Base-by-base conservation (phyloP, 2,888 invertebrate genomes). In the Aspidapion aeneum region DNA sequence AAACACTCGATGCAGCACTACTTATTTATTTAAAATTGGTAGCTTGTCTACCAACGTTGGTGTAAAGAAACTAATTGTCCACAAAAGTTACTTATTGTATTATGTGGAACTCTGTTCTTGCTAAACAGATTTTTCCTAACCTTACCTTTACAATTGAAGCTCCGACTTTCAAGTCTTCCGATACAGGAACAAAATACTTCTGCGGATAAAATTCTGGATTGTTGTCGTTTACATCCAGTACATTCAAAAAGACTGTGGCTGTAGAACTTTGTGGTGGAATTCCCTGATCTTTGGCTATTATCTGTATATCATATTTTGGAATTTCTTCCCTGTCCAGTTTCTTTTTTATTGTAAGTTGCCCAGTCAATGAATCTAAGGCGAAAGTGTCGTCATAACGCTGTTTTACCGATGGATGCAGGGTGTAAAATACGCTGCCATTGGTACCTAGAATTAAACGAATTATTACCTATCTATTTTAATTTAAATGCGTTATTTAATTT, bases 191-290 rank as follows among this genome's bases (percentile, higher is more conserved):
- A 75, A 94, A 90, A 79, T 97, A 97, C 74, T 88, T 86, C 75
- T 86, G 86, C 0, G 97, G 97, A 81, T 96, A 96, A 82, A 98
- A 96, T 73, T 89, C 86, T 0, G 97, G 97, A 72, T 87, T 86
- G 78, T 97, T 96, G 80, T 98, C 97, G 79, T 98, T 97, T 16
- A 94, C 87, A 80, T 97, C 97, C 65, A 89, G 82, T 18, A 98
- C 86, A 69, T 83, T 87, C 3, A 98, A 80, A 73, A 86, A 84
- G 58, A 98, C 89, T 0, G 94, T 93, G 7, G 95, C 94, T 0
- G 94, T 94, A 5, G 96, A 93, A 18, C 94, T 93, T 76, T 94
- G 91, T 0, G 94, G 90, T 21, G 94, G 94, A 73, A 88, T 88
- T 7, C 96, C 97, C 82, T 94, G 93, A 83, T 98, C 97, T 80